phyloP scores from a whole-genome alignment of 2,797 vertebrate genomes.

The Intellagama lesueurii region DNA sequence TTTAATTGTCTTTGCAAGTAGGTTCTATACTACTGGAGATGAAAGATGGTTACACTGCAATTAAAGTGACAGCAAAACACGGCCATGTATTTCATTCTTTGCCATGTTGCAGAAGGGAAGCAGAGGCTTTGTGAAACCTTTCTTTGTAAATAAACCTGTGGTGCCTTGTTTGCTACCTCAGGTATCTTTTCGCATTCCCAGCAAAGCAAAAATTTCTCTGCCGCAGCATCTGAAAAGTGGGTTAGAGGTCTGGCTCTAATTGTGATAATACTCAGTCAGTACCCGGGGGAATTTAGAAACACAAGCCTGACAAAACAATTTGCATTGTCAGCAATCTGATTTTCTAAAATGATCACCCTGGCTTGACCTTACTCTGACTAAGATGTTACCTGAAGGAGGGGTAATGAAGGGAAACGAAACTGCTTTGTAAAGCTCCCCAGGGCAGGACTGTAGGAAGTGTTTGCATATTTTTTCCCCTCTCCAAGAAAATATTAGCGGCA shows the following conservation, averaged over 20 bases:
- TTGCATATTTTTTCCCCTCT: constrained; percentile 46
- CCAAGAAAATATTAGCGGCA: constrained; percentile 61
- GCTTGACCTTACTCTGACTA: constrained; percentile 44
- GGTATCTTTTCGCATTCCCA: constrained; percentile 26
- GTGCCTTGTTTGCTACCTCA: not conserved
- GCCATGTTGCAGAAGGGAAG: not conserved
- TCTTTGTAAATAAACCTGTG: not conserved
- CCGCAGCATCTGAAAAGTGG: constrained; percentile 44
- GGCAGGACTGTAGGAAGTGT: constrained; percentile 43
- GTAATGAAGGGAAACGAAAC: constrained; percentile 68
- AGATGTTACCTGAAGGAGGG: constrained; percentile 43
- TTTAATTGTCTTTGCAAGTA: not conserved
- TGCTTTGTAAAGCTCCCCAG: constrained; percentile 61
- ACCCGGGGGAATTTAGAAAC: constrained; percentile 28
- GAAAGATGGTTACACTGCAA: not conserved
- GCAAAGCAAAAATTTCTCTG: constrained; percentile 43
- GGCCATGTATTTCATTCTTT: not conserved
- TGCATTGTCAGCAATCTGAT: constrained; percentile 58
- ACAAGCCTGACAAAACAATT: constrained; percentile 26
- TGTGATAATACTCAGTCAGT: constrained; percentile 41
- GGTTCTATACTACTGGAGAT: not conserved
- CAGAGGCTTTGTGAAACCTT: not conserved
- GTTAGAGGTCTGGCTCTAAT: constrained; percentile 57
- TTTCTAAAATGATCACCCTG: constrained; percentile 48
- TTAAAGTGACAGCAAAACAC: not conserved